phyloP scores from a whole-genome alignment of 1,140 invertebrate genomes.

The Zophobas atratus region DNA sequence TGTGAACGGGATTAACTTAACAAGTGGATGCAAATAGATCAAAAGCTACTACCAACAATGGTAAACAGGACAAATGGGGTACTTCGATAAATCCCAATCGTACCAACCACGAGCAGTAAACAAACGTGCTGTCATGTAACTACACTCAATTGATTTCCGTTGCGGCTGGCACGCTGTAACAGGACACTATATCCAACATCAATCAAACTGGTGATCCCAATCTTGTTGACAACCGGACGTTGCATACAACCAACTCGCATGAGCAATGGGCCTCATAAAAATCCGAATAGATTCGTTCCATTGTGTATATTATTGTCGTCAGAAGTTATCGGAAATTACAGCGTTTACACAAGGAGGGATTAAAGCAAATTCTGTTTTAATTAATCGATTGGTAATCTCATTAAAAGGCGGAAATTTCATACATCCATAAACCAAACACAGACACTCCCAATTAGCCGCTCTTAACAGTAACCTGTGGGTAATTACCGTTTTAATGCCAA shows the following conservation, averaged over 20 bases:
- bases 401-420: slow-evolving; percentile 43
- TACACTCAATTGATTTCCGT: slow-evolving; percentile 55
- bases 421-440: slow-evolving; percentile 42
- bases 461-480: slow-evolving; percentile 42
- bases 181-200: slow-evolving; percentile 51
- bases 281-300: not conserved
- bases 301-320: not conserved
- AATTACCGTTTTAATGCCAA: slow-evolving; percentile 32
- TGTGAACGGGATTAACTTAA: slow-evolving; percentile 27
- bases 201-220: slow-evolving; percentile 53
- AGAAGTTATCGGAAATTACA: slow-evolving; percentile 34
- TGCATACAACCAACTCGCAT: slow-evolving; percentile 35
- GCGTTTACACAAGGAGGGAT: slow-evolving; percentile 30
- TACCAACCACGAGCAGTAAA: slow-evolving; percentile 48
- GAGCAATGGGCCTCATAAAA: slow-evolving; percentile 31
- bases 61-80: slow-evolving; percentile 45
- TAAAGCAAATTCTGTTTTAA: slow-evolving; percentile 31
- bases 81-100: slow-evolving; percentile 49
- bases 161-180: slow-evolving; percentile 47
- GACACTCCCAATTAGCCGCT: slow-evolving; percentile 36
- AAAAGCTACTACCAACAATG: slow-evolving; percentile 42
- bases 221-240: slow-evolving; percentile 53
- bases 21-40: slow-evolving; percentile 34
- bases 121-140: slow-evolving; percentile 49
- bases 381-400: slow-evolving; percentile 41